These are phyloP conservation scores for Puntigrus tetrazona DNA, from an alignment of 2,113 vertebrate genomes.

Conservation along the genomic window DNA sequence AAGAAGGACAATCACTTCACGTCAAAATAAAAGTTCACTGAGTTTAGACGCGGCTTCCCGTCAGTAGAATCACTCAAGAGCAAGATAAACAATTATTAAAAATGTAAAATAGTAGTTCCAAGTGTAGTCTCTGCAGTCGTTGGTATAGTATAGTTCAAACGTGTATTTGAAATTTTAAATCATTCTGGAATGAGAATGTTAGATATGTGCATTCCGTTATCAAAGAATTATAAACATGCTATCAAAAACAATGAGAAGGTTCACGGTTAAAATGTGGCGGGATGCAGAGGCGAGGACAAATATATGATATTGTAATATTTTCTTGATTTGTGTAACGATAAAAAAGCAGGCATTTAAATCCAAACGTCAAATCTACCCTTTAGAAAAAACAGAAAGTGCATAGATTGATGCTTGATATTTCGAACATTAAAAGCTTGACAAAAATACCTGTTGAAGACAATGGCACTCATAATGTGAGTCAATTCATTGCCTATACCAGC, in stretches of 20 bases:
- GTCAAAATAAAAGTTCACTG: constrained; percentile 4
- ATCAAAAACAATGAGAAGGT: background rate
- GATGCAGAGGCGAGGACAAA: background rate
- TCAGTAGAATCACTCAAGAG: background rate
- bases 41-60: background rate
- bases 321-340: background rate
- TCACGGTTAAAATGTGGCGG: background rate
- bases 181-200: background rate
- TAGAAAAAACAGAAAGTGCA: background rate
- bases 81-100: too few relatives aligned
- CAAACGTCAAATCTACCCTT: too few relatives aligned
- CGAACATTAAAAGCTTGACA: too few relatives aligned
- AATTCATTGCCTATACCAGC: too few relatives aligned
- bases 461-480: too few relatives aligned
- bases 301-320: background rate
- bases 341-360: too few relatives aligned
- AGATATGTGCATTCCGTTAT: too few relatives aligned
- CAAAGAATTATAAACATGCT: too few relatives aligned
- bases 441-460: too few relatives aligned
- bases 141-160: background rate
- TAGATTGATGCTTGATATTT: background rate
- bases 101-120: too few relatives aligned
- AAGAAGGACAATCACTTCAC: background rate
- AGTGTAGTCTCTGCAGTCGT: too few relatives aligned
- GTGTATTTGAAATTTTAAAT: background rate